phyloP scores from a whole-genome alignment of 2,888 invertebrate genomes.

The Pheosia gnoma region DNA sequence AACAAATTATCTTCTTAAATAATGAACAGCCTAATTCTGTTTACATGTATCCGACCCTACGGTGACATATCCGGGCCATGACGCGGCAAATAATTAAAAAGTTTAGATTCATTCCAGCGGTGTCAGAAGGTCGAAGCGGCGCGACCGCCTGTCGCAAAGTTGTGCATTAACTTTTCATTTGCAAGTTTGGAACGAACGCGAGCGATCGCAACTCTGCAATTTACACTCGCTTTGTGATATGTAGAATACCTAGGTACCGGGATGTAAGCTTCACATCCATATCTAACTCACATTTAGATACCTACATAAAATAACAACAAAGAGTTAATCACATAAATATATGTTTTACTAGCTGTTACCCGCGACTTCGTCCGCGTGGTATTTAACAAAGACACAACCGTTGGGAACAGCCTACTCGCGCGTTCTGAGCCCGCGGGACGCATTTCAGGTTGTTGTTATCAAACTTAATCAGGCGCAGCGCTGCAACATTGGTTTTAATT shows the following conservation, averaged over 20 bases:
- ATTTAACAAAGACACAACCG: no score
- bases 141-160: constrained; percentile 70
- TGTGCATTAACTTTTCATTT: constrained; percentile 79
- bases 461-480: no score
- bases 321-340: no score
- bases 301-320: no score
- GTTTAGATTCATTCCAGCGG: constrained; percentile 65
- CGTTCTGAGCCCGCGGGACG: no score
- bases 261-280: no score
- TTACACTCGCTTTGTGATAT: constrained; percentile 54
- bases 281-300: no score
- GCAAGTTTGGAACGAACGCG: constrained; percentile 65
- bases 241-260: constrained; percentile 42
- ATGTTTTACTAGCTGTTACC: no score
- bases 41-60: constrained; percentile 23
- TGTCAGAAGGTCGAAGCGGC: constrained; percentile 58
- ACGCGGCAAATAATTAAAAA: constrained; percentile 69
- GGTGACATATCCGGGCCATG: constrained; percentile 55
- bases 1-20: neutral
- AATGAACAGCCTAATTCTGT: constrained; percentile 5
- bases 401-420: no score
- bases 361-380: no score
- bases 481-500: no score
- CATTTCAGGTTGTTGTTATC: no score
- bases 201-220: constrained; percentile 62